Conservation (phyloP, 1,140 invertebrate species). For the Phenacoccus solenopsis region DNA sequence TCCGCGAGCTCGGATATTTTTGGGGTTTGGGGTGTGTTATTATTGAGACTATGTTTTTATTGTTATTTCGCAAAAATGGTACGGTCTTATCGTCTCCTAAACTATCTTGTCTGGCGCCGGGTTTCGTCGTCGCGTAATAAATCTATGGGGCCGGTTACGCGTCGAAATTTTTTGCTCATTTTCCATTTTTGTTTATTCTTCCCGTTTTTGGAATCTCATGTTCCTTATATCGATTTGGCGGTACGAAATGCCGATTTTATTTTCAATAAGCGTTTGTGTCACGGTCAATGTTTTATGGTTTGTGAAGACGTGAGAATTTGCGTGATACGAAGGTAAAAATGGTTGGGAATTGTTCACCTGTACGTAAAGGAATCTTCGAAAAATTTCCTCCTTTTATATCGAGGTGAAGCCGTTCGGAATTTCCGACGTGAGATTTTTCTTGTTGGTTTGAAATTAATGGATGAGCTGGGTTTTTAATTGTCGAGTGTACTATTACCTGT, state of each 20-base stretch:
- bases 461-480: too few species aligned
- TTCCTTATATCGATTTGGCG: not conserved
- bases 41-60: constrained; percentile 12
- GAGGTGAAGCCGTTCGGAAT: too few species aligned
- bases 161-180: constrained; percentile 9
- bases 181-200: constrained; percentile 6
- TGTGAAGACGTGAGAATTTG: too few species aligned
- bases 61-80: constrained; percentile 14
- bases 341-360: too few species aligned
- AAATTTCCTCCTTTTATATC: too few species aligned
- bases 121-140: constrained; percentile 6
- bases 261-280: not conserved
- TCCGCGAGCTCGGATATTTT: not conserved
- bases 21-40: not conserved
- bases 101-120: constrained; percentile 4
- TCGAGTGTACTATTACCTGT: too few species aligned
- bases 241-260: not conserved
- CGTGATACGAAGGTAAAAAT: too few species aligned
- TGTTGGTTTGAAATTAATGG: too few species aligned
- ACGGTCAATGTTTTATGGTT: not conserved
- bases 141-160: not conserved
- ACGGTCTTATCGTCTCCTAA: constrained; percentile 8
- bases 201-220: not conserved
- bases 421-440: too few species aligned
- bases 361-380: too few species aligned